Conservation (phyloP, 1,140 invertebrate species). For the Panagrolaimus sp. region DNA sequence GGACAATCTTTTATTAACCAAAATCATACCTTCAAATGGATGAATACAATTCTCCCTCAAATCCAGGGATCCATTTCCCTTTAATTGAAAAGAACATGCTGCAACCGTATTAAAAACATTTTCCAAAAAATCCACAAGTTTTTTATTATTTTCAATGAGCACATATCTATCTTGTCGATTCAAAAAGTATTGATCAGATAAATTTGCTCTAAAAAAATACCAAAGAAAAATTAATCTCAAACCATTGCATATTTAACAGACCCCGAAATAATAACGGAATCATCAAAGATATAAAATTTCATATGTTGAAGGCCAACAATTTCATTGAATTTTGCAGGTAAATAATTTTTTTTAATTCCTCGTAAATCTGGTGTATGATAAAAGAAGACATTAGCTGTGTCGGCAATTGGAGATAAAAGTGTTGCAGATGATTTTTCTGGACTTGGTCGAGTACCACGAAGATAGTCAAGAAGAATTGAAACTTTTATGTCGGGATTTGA, state of each 20-base stretch:
- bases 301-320: constrained; percentile 90
- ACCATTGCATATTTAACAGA: constrained; percentile 56
- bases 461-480: constrained; percentile 80
- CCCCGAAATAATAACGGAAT: constrained; percentile 88
- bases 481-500: constrained; percentile 67
- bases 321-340: constrained; percentile 74
- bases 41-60: constrained; percentile 26
- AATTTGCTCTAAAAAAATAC: constrained; percentile 72
- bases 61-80: constrained; percentile 33
- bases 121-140: constrained; percentile 50
- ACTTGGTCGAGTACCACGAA: constrained; percentile 76
- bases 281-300: constrained; percentile 93
- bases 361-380: constrained; percentile 88
- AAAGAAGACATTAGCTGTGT: constrained; percentile 61
- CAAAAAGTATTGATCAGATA: constrained; percentile 93
- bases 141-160: constrained; percentile 72
- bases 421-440: constrained; percentile 61
- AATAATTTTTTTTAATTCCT: constrained; percentile 71
- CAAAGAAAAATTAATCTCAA: no score
- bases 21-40: constrained; percentile 35
- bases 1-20: no score
- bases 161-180: constrained; percentile 95
- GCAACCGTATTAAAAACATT: constrained; percentile 64
- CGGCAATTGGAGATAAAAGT: not conserved
- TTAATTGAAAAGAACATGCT: constrained; percentile 63